These are phyloP conservation scores for Conops quadrifasciatus DNA, from an alignment of 2,888 invertebrate genomes.

Conservation along the genomic window DNA sequence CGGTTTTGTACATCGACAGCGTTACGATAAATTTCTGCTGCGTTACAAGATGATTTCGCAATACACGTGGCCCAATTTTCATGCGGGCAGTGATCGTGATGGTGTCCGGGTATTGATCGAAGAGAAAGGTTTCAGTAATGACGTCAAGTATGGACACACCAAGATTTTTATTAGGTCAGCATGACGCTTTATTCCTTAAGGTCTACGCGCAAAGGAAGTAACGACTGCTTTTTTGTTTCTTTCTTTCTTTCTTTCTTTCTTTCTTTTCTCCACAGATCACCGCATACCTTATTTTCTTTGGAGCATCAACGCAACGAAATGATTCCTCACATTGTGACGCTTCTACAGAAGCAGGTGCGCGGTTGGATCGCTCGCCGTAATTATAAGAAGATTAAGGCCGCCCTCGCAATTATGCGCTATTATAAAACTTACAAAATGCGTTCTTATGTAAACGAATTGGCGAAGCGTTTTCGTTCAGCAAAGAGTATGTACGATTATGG, in stretches of 20 bases:
- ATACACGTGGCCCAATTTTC: constrained; percentile 97
- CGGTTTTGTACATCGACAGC: constrained; percentile 95
- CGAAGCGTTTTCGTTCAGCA: constrained; percentile 73
- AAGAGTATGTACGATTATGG: constrained; percentile 78
- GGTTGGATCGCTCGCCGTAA: constrained; percentile 80
- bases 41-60: constrained; percentile 97
- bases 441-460: constrained; percentile 74
- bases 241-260: neutral
- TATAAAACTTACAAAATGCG: constrained; percentile 81
- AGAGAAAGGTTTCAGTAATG: constrained; percentile 78
- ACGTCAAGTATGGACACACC: constrained; percentile 94
- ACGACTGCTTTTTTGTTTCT: neutral
- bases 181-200: neutral
- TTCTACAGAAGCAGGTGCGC: constrained; percentile 96
- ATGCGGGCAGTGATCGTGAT: constrained; percentile 78
- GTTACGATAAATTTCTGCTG: constrained; percentile 91
- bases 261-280: constrained; percentile 86
- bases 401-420: constrained; percentile 79
- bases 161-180: constrained; percentile 86
- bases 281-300: constrained; percentile 87
- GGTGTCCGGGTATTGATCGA: constrained; percentile 86
- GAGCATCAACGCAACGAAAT: constrained; percentile 87
- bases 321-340: constrained; percentile 89
- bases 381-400: constrained; percentile 87
- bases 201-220: neutral